phyloP scores from a whole-genome alignment of 2,888 invertebrate species.

The Theretra japonica region DNA sequence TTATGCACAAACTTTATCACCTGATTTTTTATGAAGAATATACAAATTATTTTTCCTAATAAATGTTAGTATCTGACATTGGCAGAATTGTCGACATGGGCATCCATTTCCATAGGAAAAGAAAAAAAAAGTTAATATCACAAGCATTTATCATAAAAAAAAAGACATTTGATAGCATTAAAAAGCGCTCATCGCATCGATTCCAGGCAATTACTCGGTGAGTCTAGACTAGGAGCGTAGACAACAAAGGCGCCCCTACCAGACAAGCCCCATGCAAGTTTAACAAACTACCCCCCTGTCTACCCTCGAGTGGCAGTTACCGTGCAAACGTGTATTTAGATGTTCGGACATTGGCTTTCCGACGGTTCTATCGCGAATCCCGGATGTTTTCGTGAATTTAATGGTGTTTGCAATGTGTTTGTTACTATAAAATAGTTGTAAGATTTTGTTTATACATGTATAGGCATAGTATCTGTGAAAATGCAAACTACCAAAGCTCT shows the following conservation, averaged over 20 bases:
- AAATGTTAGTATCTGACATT: too few species aligned
- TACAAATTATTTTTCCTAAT: too few species aligned
- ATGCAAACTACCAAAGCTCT: too few species aligned
- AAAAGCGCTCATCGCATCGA: neutral
- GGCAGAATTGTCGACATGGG: too few species aligned
- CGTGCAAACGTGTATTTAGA: conserved; percentile 3
- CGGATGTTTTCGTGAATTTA: neutral
- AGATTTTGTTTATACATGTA: too few species aligned
- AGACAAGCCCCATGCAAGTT: conserved; percentile 5
- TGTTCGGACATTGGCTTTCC: neutral
- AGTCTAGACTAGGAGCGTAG: conserved; percentile 23
- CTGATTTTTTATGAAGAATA: too few species aligned
- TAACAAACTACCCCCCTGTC: conserved; percentile 21
- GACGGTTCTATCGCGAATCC: neutral
- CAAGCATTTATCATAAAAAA: neutral
- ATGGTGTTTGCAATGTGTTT: neutral
- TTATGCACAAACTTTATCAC: too few species aligned
- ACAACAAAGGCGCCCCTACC: conserved; percentile 19
- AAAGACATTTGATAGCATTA: neutral
- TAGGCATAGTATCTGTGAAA: too few species aligned
- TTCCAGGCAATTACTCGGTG: conserved; percentile 8
- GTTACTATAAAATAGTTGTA: too few species aligned
- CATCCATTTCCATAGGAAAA: too few species aligned
- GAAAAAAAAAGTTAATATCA: too few species aligned
- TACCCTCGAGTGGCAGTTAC: conserved; percentile 23